Evolutionary conservation across 2,113 vertebrate genomes (phyloP).

Genomic region (Macrotus californicus): DNA sequence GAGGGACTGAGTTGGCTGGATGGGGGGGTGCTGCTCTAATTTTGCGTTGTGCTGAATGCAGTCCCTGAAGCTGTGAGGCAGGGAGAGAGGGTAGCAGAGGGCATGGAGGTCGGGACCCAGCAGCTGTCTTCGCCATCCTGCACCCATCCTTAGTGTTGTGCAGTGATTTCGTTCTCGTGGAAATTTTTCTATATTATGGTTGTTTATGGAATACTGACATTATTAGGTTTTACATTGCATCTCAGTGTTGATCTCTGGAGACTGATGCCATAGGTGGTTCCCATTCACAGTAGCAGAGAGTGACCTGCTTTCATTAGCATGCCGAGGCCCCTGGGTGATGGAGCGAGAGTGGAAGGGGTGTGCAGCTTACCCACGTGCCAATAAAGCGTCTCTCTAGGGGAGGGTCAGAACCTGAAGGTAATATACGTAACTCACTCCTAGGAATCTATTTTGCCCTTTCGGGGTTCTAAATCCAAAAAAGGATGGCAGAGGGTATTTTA

Average conservation of each 20-base stretch:
- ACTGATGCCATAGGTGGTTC: slow-evolving; percentile 47
- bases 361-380: not conserved
- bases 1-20: not conserved
- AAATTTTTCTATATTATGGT: slow-evolving; percentile 50
- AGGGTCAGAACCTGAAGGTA: not conserved
- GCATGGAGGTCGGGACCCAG: not conserved
- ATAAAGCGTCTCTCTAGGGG: not conserved
- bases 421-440: not conserved
- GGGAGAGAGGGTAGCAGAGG: not conserved
- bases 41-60: slow-evolving; percentile 35
- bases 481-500: not conserved
- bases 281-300: slow-evolving; percentile 29
- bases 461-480: slow-evolving; percentile 21
- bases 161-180: slow-evolving; percentile 43
- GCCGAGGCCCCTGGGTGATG: not conserved
- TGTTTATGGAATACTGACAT: slow-evolving; percentile 60
- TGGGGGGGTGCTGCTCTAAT: not conserved
- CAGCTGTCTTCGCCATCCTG: slow-evolving; percentile 38
- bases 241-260: slow-evolving; percentile 65
- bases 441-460: slow-evolving; percentile 43
- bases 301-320: not conserved
- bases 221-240: slow-evolving; percentile 56
- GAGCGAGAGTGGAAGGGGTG: not conserved
- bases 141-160: slow-evolving; percentile 25
- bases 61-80: slow-evolving; percentile 33